Evolutionary conservation across 1,140 invertebrate genomes (phyloP), one percentile per base, ranked within the genome.

Genomic region (Medauroidea extradentata): DNA sequence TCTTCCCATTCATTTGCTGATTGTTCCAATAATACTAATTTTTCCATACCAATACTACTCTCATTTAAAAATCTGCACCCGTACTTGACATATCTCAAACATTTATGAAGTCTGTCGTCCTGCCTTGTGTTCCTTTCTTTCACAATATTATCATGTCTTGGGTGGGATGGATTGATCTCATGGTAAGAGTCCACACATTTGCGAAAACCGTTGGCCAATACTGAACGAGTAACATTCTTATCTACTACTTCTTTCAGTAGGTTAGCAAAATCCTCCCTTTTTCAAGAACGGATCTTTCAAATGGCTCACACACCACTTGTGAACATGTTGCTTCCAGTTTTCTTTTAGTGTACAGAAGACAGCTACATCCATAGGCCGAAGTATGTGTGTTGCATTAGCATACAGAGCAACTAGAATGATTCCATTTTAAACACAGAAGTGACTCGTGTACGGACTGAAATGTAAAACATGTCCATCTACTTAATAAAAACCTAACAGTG

Each of bases 341-440:
- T n/a, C n/a, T n/a, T n/a, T n/a, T n/a, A n/a, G n/a, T n/a, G n/a
- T n/a, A n/a, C n/a, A n/a, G n/a, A n/a, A n/a, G n/a, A n/a, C n/a
- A n/a, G n/a, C n/a, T n/a, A n/a, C n/a, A n/a, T n/a, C n/a, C n/a
- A n/a, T n/a, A n/a, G n/a, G n/a, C n/a, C n/a, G n/a, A n/a, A n/a
- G n/a, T n/a, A n/a, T n/a, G n/a, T n/a, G n/a, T n/a, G n/a, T n/a
- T n/a, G n/a, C n/a, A n/a, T n/a, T n/a, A n/a, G n/a, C n/a, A n/a
- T n/a, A n/a, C n/a, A n/a, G n/a, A n/a, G n/a, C n/a, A n/a, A n/a
- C n/a, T n/a, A n/a, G n/a, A n/a, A n/a, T n/a, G n/a, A n/a, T n/a
- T n/a, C n/a, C n/a, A n/a, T n/a, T n/a, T 24, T 25, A 44, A 23
- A 63, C 43, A 62, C 76, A 77, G 48, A 74, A 71, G 52, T 67